Base-by-base conservation (phyloP, 2,888 invertebrate genomes). In the Oxystoma pomonae region DNA sequence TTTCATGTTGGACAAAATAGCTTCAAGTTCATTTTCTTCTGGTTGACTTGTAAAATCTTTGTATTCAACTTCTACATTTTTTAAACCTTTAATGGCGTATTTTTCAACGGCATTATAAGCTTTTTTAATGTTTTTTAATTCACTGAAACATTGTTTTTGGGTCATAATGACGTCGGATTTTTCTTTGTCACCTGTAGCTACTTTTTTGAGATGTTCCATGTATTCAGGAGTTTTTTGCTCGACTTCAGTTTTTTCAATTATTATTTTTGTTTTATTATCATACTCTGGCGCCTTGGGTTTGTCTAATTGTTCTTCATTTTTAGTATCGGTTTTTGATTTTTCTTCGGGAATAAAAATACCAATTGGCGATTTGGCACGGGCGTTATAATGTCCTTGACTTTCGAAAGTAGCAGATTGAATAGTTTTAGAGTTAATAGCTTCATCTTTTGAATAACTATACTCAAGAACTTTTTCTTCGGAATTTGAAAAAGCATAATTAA, bases 311-410 rank as follows among this genome's bases (percentile, higher is more conserved):
- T 55, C 52, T 12, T 59, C 52, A 18, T 50, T 57, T 2, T 20
- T 9, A 50, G 49, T 16, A 35, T 60, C 59, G 12, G 53, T 57
- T 58, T 52, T 63, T 16, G 12, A 18, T 9, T 35, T 49, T 55
- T 67, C 67, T 17, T 58, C 61, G 0, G 80, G 80, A 49, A 80
- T 74, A 64, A 72, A 79, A 35, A 78, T 71, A 0, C 73, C 68
- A 64, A 72, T 73, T 1, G 78, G 78, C 0, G 79, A 78, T 62
- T 69, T 73, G 0, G 77, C 73, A 59, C 77, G 72, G 1, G 79
- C 79, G 63, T 76, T 77, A 63, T 77, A 80, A 67, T 80, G 80
- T 0, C 80, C 80, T 64, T 78, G 75, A 62, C 78, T 78, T 70
- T 78, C 78, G 64, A 80, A 80, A 3, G 77, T 72, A 70, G 78